Conservation (phyloP, 2,113 vertebrate species). For the Nannobrachium achirus region DNA sequence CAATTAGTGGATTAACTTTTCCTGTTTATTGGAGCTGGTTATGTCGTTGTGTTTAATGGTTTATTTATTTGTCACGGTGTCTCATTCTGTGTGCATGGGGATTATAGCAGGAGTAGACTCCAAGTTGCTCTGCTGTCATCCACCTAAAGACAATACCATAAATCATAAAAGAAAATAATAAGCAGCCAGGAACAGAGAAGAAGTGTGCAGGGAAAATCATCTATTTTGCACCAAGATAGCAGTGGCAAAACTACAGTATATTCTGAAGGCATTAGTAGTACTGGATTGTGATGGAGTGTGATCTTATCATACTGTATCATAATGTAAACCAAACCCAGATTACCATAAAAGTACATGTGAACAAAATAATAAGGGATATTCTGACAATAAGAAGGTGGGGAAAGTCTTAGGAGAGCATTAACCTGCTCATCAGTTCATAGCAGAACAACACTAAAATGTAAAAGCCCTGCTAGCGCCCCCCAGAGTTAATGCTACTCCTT, state of each 20-base stretch:
- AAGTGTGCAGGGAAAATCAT: conserved; percentile 26
- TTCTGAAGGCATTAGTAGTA: no score
- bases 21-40: conserved; percentile 28
- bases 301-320: no score
- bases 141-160: conserved; percentile 41
- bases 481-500: no score
- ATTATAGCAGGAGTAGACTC: conserved; percentile 23
- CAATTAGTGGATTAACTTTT: conserved; percentile 49
- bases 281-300: no score
- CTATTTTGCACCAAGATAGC: conserved; percentile 44
- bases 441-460: conserved; percentile 14
- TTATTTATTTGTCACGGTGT: conserved; percentile 29
- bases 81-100: conserved; percentile 32
- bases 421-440: conserved; percentile 21
- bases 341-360: no score
- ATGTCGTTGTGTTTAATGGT: conserved; percentile 10
- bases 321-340: no score
- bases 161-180: conserved; percentile 54
- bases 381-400: background rate
- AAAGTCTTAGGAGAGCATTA: conserved; percentile 13
- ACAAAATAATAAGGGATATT: no score
- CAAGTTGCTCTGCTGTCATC: conserved; percentile 57
- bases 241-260: conserved; percentile 17
- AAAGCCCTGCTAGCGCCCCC: no score
- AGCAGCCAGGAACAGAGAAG: conserved; percentile 19